Evolutionary conservation across 2,797 vertebrate genomes (phyloP).

Genomic region (Champsocephalus esox): DNA sequence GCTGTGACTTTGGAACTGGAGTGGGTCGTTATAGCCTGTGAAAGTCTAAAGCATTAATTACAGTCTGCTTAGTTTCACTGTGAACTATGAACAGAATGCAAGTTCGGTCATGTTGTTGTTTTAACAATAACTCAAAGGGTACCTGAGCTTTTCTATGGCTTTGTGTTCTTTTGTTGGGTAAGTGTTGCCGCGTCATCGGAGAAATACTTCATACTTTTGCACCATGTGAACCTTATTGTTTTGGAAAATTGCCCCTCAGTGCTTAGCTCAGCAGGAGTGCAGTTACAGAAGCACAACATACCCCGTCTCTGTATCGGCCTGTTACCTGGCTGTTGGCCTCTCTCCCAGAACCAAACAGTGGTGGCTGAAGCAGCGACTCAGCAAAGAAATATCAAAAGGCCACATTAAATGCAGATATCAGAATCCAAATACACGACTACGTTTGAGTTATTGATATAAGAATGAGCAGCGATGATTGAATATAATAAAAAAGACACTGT

Average conservation of each 20-base stretch:
- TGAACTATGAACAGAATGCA: slow-evolving; percentile 13
- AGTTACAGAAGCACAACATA: slow-evolving; percentile 3
- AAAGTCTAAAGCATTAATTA: slow-evolving; percentile 36
- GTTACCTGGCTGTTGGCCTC: neutral
- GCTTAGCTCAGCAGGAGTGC: slow-evolving; percentile 28
- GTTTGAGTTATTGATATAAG: neutral
- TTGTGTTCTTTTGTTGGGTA: neutral
- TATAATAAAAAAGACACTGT: neutral
- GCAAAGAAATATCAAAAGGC: neutral
- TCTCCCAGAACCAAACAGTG: slow-evolving; percentile 12
- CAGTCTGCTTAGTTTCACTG: slow-evolving; percentile 15
- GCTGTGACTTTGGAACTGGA: slow-evolving; percentile 21
- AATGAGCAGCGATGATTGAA: neutral
- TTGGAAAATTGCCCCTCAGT: slow-evolving; percentile 31
- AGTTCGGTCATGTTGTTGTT: slow-evolving; percentile 44
- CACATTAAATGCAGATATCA: neutral
- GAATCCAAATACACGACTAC: neutral
- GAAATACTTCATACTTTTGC: neutral
- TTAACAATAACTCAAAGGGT: slow-evolving; percentile 14
- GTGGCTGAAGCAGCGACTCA: neutral
- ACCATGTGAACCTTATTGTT: slow-evolving; percentile 28
- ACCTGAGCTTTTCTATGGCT: slow-evolving; percentile 16
- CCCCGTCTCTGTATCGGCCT: neutral
- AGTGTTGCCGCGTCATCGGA: no score
- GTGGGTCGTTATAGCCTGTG: slow-evolving; percentile 24